phyloP scores from a whole-genome alignment of 2,113 vertebrate species.

The Istiophorus platypterus region DNA sequence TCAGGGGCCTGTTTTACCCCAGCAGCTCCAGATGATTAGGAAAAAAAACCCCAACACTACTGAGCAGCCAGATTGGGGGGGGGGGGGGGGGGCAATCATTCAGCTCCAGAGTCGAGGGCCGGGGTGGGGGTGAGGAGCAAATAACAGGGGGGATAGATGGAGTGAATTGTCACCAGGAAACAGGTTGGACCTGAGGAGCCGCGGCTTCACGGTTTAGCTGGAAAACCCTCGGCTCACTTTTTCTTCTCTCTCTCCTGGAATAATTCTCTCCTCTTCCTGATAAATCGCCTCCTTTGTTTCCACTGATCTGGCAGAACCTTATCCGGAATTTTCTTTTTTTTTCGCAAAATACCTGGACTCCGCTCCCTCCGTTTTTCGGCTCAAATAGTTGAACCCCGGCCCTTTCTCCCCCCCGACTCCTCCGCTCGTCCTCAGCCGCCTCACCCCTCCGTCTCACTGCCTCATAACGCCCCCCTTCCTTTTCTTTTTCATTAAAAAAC shows the following conservation, averaged over 20 bases:
- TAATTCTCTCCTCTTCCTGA: neutral
- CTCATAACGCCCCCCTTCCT: too few relatives aligned
- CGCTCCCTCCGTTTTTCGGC: neutral
- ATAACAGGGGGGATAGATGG: constrained; percentile 7
- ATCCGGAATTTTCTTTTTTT: neutral
- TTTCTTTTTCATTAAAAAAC: too few relatives aligned
- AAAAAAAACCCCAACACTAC: constrained; percentile 61
- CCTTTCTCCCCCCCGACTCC: neutral
- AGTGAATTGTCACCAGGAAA: constrained; percentile 2
- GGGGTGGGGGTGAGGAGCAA: constrained; percentile 33
- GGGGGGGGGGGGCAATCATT: constrained; percentile 47
- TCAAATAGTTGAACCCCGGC: neutral
- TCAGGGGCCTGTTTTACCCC: constrained; percentile 36
- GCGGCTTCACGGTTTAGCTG: neutral
- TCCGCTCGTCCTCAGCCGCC: neutral
- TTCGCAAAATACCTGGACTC: constrained; percentile 15
- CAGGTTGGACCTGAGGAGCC: neutral
- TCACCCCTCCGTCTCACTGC: neutral
- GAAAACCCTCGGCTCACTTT: neutral
- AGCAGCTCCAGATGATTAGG: constrained; percentile 64
- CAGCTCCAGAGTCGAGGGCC: constrained; percentile 36
- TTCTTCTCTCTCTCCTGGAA: neutral
- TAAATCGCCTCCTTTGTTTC: constrained; percentile 12
- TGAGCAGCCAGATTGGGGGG: constrained; percentile 44
- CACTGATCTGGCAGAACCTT: constrained; percentile 2